Conservation (phyloP, 1,140 invertebrate species). For the Cyclina sinensis region DNA sequence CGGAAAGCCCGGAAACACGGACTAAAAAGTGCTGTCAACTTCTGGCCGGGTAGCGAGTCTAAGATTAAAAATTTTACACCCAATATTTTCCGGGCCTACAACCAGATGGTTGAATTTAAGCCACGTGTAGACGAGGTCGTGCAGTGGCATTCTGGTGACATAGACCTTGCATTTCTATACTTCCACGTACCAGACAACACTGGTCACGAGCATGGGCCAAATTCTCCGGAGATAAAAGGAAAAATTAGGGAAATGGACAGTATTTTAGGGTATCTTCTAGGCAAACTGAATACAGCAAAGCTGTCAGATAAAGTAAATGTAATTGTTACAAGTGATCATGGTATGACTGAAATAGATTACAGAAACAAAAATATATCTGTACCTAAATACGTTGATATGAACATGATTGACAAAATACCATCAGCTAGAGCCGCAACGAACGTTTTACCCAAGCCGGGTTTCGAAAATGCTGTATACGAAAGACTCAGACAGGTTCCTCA, state of each 20-base stretch:
- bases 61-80: constrained; percentile 72
- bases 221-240: constrained; percentile 74
- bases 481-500: constrained; percentile 42
- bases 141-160: constrained; percentile 89
- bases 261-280: constrained; percentile 80
- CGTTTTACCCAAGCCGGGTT: constrained; percentile 62
- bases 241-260: constrained; percentile 77
- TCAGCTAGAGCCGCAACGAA: constrained; percentile 44
- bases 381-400: constrained; percentile 22
- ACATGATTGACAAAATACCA: constrained; percentile 32
- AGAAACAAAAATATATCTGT: constrained; percentile 70
- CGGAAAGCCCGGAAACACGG: constrained; percentile 69
- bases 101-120: constrained; percentile 87
- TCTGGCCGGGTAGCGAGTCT: constrained; percentile 81
- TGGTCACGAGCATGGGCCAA: constrained; percentile 86
- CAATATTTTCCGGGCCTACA: constrained; percentile 79
- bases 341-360: constrained; percentile 89
- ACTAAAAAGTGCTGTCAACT: constrained; percentile 72
- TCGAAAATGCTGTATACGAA: constrained; percentile 47
- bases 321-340: constrained; percentile 92
- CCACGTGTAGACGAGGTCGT: constrained; percentile 89
- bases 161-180: constrained; percentile 90
- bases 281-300: constrained; percentile 72
- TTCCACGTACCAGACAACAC: constrained; percentile 91
- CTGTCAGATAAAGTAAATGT: constrained; percentile 89